phyloP scores from a whole-genome alignment of 1,140 invertebrate species.

The Venturia canescens region DNA sequence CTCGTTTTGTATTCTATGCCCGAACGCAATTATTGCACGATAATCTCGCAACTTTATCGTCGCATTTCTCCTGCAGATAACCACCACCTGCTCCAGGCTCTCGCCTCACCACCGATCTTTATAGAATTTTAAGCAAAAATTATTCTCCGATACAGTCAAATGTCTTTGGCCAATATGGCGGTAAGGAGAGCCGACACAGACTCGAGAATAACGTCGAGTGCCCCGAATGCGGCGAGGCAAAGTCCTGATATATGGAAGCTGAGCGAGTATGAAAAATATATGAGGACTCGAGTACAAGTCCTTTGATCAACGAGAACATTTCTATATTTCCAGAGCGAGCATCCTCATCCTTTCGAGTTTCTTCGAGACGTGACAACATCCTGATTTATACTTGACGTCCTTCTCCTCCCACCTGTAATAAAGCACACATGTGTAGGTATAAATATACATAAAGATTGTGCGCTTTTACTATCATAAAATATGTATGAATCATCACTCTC shows the following conservation, averaged over 20 bases:
- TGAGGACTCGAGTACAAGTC: not conserved
- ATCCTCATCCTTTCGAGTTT: not conserved
- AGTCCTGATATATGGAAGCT: not conserved
- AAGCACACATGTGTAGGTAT: not conserved
- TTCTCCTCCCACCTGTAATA: slow-evolving; percentile 37
- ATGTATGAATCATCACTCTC: slow-evolving; percentile 54
- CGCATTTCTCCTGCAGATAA: too few species aligned
- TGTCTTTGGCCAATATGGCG: too few species aligned
- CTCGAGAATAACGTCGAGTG: not conserved
- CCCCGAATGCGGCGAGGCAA: not conserved
- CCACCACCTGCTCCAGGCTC: too few species aligned
- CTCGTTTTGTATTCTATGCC: not conserved
- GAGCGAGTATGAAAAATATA: not conserved
- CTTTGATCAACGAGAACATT: not conserved
- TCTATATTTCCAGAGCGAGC: slow-evolving; percentile 25
- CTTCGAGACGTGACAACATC: slow-evolving; percentile 57
- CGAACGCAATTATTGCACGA: not conserved
- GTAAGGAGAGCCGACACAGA: too few species aligned
- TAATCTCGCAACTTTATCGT: too few species aligned
- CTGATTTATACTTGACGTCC: slow-evolving; percentile 61
- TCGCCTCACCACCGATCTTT: too few species aligned
- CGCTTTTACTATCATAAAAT: slow-evolving; percentile 53
- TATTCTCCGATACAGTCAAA: too few species aligned
- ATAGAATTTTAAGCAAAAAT: too few species aligned
- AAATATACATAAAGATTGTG: too few species aligned